Evolutionary conservation across 2,888 invertebrate species (phyloP).

Genomic region (Drosophila leonis): DNA sequence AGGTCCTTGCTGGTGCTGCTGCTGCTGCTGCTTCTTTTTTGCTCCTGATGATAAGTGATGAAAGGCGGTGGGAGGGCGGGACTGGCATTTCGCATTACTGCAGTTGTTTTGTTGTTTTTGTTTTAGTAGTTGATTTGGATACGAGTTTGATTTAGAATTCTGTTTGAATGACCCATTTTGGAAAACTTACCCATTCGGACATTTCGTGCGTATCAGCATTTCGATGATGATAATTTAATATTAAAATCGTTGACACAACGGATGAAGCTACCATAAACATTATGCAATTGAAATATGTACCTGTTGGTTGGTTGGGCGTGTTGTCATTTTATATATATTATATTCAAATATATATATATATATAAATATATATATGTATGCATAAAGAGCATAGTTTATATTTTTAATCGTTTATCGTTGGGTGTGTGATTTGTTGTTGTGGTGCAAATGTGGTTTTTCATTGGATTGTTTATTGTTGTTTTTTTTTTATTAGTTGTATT

Average conservation of each 20-base stretch:
- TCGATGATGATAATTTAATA: conserved; percentile 99
- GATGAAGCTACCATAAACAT: conserved; percentile 99
- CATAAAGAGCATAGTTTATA: background rate
- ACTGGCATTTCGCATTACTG: conserved; percentile 41
- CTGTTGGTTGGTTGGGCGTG: conserved; percentile 87
- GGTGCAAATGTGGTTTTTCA: conserved; percentile 51
- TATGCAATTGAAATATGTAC: conserved; percentile 99
- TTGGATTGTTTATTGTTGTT: conserved; percentile 44
- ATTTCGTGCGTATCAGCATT: conserved; percentile 98
- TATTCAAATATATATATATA: conserved; percentile 47
- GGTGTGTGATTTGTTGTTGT: conserved; percentile 52
- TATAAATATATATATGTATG: background rate
- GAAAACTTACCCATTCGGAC: conserved; percentile 95
- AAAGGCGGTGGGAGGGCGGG: conserved; percentile 18
- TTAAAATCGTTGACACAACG: conserved; percentile 98
- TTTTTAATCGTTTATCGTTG: conserved; percentile 48
- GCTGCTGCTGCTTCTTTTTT: conserved; percentile 6
- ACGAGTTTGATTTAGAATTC: conserved; percentile 53
- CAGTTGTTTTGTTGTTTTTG: conserved; percentile 31
- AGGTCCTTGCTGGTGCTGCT: conserved; percentile 19
- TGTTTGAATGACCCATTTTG: conserved; percentile 56
- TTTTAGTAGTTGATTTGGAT: conserved; percentile 72
- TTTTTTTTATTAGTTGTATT: conserved; percentile 25
- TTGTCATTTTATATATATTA: conserved; percentile 75
- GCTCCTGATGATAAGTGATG: conserved; percentile 55